Evolutionary conservation across 2,888 invertebrate genomes (phyloP).

Genomic region (Nemotelus nigrinus): DNA sequence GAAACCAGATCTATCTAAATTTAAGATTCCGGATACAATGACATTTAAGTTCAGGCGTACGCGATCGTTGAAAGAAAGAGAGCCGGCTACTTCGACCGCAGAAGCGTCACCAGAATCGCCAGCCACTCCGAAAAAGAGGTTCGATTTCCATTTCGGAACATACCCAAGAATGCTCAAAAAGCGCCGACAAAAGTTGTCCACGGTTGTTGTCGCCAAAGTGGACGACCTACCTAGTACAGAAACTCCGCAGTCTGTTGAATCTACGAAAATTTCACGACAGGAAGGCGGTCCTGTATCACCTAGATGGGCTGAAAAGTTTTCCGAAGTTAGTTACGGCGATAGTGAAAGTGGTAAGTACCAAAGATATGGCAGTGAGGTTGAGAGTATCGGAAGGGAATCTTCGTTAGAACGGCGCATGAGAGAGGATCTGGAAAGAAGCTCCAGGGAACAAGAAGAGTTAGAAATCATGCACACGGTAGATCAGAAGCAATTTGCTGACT

Average conservation of each 20-base stretch:
- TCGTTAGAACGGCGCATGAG: constrained; percentile 64
- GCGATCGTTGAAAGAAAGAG: constrained; percentile 62
- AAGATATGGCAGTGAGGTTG: constrained; percentile 62
- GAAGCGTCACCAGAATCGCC: constrained; percentile 66
- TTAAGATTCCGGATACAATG: constrained; percentile 69
- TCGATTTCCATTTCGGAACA: constrained; percentile 79
- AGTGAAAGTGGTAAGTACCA: constrained; percentile 65
- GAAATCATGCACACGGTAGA: constrained; percentile 64
- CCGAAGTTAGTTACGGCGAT: constrained; percentile 65
- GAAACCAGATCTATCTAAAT: constrained; percentile 61
- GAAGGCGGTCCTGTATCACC: constrained; percentile 66
- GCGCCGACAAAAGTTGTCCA: constrained; percentile 55
- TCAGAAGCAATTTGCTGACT: constrained; percentile 70
- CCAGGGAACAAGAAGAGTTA: constrained; percentile 65
- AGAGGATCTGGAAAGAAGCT: constrained; percentile 57
- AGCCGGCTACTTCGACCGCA: constrained; percentile 52
- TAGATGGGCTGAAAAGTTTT: constrained; percentile 67
- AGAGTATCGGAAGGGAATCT: constrained; percentile 61
- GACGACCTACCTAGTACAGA: constrained; percentile 68
- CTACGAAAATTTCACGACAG: constrained; percentile 71
- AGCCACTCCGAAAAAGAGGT: constrained; percentile 69
- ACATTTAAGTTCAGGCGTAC: constrained; percentile 68
- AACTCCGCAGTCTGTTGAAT: constrained; percentile 73
- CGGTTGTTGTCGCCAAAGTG: constrained; percentile 66
- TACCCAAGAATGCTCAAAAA: constrained; percentile 77